phyloP scores from a whole-genome alignment of 92 coral and sea anemone genomes.

The Phymanthus crucifer region DNA sequence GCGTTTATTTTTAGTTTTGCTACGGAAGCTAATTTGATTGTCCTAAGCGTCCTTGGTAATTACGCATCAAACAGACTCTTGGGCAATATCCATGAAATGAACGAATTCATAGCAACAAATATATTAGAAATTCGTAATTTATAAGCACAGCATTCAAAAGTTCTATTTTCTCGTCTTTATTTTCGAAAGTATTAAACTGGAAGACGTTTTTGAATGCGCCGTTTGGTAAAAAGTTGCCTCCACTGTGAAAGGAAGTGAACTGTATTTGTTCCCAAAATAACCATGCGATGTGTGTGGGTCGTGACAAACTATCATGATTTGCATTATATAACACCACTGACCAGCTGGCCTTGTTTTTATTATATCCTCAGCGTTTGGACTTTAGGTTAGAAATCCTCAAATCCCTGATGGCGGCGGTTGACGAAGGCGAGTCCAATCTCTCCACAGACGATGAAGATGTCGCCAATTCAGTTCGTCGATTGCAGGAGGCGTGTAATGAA shows the following conservation, averaged over 20 bases:
- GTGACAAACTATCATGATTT: conserved; percentile 6
- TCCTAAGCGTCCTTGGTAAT: no score
- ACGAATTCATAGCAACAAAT: no score
- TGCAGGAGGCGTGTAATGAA: conserved; percentile 43
- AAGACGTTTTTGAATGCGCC: background rate
- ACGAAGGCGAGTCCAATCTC: conserved; percentile 46
- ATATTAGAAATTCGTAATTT: no score
- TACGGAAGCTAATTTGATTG: no score
- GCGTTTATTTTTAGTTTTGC: no score
- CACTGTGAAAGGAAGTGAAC: conserved; percentile 17
- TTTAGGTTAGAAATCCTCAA: conserved; percentile 61
- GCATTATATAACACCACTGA: conserved; percentile 15
- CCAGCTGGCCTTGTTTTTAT: conserved; percentile 38
- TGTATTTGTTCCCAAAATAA: conserved; percentile 19
- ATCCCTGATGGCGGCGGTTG: conserved; percentile 58
- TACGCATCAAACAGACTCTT: no score
- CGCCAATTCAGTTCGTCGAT: conserved; percentile 10
- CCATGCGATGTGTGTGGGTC: background rate
- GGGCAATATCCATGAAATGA: no score
- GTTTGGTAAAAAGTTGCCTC: no score
- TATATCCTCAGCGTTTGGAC: conserved; percentile 53
- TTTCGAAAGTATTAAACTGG: background rate
- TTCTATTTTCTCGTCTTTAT: background rate
- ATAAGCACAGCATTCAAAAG: no score
- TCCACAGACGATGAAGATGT: conserved; percentile 33